Evolutionary conservation across 1,140 invertebrate species (phyloP).

Genomic region (Agraylea sexmaculata): DNA sequence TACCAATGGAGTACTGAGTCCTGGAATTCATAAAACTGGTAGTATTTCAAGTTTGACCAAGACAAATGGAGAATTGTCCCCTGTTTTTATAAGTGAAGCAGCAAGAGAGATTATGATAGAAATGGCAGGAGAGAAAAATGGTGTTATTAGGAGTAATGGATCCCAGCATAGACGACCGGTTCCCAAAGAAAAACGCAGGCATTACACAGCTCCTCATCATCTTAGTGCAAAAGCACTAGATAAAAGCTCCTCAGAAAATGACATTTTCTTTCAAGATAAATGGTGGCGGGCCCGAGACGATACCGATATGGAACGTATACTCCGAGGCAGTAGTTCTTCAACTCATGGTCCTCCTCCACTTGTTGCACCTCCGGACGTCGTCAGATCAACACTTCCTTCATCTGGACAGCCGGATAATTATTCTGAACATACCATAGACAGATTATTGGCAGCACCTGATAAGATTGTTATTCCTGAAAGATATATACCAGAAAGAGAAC

Average conservation of each 20-base stretch:
- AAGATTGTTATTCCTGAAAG: slow-evolving; percentile 86
- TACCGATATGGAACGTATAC: slow-evolving; percentile 70
- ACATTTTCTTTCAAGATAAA: slow-evolving; percentile 41
- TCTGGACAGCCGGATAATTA: slow-evolving; percentile 37
- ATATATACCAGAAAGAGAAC: slow-evolving; percentile 80
- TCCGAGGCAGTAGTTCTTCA: slow-evolving; percentile 31
- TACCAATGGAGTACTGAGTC: slow-evolving; percentile 17
- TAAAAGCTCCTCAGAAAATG: slow-evolving; percentile 41
- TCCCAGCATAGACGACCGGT: slow-evolving; percentile 49
- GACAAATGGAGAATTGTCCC: slow-evolving; percentile 32
- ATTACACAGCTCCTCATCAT: slow-evolving; percentile 74
- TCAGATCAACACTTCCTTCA: slow-evolving; percentile 60
- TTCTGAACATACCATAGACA: slow-evolving; percentile 69
- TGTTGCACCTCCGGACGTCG: slow-evolving; percentile 70
- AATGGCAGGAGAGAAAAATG: slow-evolving; percentile 49
- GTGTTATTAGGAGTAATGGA: slow-evolving; percentile 27
- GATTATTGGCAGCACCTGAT: slow-evolving; percentile 70
- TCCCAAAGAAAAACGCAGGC: slow-evolving; percentile 69
- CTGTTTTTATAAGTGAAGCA: slow-evolving; percentile 74
- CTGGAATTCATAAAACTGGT: slow-evolving; percentile 15
- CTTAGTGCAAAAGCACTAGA: slow-evolving; percentile 45
- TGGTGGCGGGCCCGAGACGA: slow-evolving; percentile 62
- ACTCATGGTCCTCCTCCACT: slow-evolving; percentile 36
- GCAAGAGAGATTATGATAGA: slow-evolving; percentile 75
- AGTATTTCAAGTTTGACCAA: slow-evolving; percentile 18